Evolutionary conservation across 1,140 invertebrate genomes (phyloP).

Genomic region (Drosophila trapezifrons): DNA sequence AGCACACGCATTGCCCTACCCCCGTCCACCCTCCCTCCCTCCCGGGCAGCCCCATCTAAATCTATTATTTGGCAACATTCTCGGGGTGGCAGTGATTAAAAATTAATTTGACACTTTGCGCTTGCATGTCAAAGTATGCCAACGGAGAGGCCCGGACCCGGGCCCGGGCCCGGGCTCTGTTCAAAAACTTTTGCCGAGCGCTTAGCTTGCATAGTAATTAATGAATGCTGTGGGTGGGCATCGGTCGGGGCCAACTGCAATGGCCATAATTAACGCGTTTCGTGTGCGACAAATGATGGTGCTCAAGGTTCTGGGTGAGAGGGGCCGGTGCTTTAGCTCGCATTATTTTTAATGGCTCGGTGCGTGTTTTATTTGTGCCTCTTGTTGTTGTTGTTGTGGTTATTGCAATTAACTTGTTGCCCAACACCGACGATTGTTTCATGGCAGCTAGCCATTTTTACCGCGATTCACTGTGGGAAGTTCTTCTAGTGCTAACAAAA

Average conservation of each 20-base stretch:
- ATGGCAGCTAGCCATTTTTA: slow-evolving; percentile 38
- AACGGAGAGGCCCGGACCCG: slow-evolving; percentile 12
- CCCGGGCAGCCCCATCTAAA: slow-evolving; percentile 60
- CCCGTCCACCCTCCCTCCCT: background rate
- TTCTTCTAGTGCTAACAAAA: background rate
- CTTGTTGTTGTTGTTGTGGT: slow-evolving; percentile 18
- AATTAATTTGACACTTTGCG: slow-evolving; percentile 83
- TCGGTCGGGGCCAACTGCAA: slow-evolving; percentile 58
- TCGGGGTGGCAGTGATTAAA: slow-evolving; percentile 69
- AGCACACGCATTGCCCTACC: slow-evolving; percentile 40
- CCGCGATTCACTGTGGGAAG: slow-evolving; percentile 3
- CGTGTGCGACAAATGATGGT: slow-evolving; percentile 75
- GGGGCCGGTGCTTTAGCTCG: slow-evolving; percentile 28
- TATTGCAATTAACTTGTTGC: slow-evolving; percentile 75
- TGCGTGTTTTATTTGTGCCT: slow-evolving; percentile 55
- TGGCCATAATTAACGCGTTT: slow-evolving; percentile 79
- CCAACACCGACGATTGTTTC: slow-evolving; percentile 29
- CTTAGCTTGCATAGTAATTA: slow-evolving; percentile 81
- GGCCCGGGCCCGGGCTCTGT: slow-evolving; percentile 27
- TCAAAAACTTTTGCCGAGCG: slow-evolving; percentile 70
- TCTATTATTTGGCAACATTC: slow-evolving; percentile 79
- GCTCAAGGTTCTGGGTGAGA: slow-evolving; percentile 35
- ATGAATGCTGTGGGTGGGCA: slow-evolving; percentile 61
- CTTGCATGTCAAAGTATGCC: slow-evolving; percentile 78
- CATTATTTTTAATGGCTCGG: slow-evolving; percentile 74